A percentile compares a stretch with the other conserved stretches of the same genome.
Conservation (phyloP, 1,140 invertebrate genomes). For the Linepithema humile region DNA sequence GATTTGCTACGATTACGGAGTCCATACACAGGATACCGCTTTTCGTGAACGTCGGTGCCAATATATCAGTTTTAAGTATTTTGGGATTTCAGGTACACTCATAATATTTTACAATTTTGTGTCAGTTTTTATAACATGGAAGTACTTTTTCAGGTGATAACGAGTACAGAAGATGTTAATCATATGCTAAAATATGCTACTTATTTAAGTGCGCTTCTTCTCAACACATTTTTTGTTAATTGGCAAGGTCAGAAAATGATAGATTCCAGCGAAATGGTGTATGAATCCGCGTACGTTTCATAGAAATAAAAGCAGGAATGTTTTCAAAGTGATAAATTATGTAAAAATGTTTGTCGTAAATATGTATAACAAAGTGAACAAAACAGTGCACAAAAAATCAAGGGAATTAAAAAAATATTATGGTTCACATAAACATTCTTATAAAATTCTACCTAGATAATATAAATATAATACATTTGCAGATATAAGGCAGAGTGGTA, state of each 20-base stretch:
- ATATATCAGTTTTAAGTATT: conserved; percentile 18
- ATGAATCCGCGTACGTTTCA: conserved; percentile 22
- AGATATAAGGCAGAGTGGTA: conserved; percentile 18
- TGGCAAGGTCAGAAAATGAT: conserved; percentile 40
- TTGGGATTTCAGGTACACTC: conserved; percentile 11
- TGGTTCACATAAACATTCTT: no score
- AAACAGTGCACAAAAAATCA: neutral
- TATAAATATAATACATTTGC: neutral
- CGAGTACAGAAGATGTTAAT: neutral
- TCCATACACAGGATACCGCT: conserved; percentile 22
- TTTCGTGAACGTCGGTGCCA: conserved; percentile 7
- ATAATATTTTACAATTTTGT: neutral
- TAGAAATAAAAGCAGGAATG: neutral
- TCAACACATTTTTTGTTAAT: conserved; percentile 29
- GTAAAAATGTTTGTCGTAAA: neutral
- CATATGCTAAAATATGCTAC: neutral
- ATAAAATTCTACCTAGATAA: no score
- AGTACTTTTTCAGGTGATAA: conserved; percentile 1
- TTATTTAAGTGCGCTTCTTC: conserved; percentile 15
- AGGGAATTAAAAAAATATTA: neutral
- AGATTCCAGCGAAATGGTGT: conserved; percentile 18
- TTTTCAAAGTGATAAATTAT: neutral
- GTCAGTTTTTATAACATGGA: neutral
- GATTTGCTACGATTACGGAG: neutral
- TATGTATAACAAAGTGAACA: neutral